Evolutionary conservation across 2,797 vertebrate species (phyloP), one percentile per base, ranked within the genome.

Genomic region (Tragelaphus eurycerus): DNA sequence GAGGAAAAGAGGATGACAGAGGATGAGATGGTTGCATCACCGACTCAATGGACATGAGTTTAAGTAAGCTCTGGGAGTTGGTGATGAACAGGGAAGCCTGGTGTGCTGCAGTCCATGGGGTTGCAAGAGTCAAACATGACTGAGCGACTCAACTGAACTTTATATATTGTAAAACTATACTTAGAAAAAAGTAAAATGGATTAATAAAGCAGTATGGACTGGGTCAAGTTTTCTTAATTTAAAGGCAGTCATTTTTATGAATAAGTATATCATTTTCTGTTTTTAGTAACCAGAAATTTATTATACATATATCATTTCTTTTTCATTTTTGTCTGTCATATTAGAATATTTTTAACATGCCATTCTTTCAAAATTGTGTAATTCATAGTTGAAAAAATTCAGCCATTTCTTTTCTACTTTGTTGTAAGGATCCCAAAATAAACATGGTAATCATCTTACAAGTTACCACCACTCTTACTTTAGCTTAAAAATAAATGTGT

Each of bases 401-500:
- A 93, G 17, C 25, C 3, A 79, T 79, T 95, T 94, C 0, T n/a
- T 91, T 89, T 31, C 31, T 84, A 23, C 23, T 90, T 93, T 57
- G 50, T 82, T 78, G 95, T 81, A 90, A 6, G 74, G 55, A 93
- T 86, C 1, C 11, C 52, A 94, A 95, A 86, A 55, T 90, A 95
- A 90, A 86, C 46, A 55, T 0, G 43, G 1, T 34, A 64, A 90
- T 93, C 59, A 94, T 16, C 13, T 86, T 89, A 93, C 62, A 86
- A 89, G 79, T 25, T 86, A 31, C 83, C 54, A 90, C 6, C 14
- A 43, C 29, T 79, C 64, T 55, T 31, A 92, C 15, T 95, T 87
- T 81, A 79, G 48, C 4, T 97, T 93, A 82, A 96, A 97, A 94
- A 90, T 74, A 57, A 87, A 54, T 59, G 23, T 85, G 21, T 76